phyloP scores from a whole-genome alignment of 1,140 invertebrate genomes.

The Drosophila yakuba region DNA sequence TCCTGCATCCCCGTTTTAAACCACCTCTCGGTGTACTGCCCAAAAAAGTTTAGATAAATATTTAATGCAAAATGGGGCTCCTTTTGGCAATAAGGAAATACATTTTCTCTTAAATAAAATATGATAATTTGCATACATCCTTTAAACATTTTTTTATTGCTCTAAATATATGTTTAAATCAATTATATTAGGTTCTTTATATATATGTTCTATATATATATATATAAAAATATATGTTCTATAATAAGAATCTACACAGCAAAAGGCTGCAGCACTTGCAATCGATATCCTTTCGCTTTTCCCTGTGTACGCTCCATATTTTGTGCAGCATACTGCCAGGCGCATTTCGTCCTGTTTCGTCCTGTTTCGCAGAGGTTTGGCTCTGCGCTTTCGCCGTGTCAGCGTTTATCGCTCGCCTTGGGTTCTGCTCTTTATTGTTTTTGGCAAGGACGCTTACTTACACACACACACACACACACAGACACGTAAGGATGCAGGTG shows the following conservation, averaged over 20 bases:
- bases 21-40: neutral
- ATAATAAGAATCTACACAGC: neutral
- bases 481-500: slow-evolving; percentile 33
- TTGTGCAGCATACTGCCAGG: no score
- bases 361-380: slow-evolving; percentile 18
- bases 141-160: no score
- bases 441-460: slow-evolving; percentile 61
- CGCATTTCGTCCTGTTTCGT: neutral
- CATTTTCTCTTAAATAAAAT: no score
- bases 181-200: no score
- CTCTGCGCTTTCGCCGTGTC: slow-evolving; percentile 44
- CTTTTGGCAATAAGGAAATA: no score
- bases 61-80: no score
- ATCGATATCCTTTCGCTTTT: slow-evolving; percentile 5
- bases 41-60: neutral
- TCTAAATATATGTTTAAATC: no score
- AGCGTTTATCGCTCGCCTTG: slow-evolving; percentile 72
- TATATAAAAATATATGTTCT: no score
- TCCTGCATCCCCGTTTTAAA: neutral
- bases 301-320: slow-evolving; percentile 11
- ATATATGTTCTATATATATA: no score
- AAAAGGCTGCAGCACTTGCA: neutral
- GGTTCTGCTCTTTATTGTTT: slow-evolving; percentile 43
- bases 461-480: slow-evolving; percentile 18
- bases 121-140: neutral